Evolutionary conservation across 2,888 invertebrate genomes (phyloP).

Genomic region (Theretra japonica): DNA sequence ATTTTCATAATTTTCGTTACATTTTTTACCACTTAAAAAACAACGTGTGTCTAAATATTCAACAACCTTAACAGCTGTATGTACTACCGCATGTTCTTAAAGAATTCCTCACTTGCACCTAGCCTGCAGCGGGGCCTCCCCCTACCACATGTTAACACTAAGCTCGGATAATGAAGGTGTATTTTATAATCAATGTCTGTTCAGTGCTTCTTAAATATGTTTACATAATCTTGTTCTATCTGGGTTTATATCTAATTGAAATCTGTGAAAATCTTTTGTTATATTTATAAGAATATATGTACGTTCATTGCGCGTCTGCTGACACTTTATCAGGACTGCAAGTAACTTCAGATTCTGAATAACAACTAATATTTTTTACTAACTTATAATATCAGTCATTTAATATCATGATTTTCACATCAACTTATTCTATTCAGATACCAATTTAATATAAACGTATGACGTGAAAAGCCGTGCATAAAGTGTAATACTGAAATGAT

Average conservation of each 20-base stretch:
- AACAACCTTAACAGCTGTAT: not conserved
- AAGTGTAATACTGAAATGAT: not conserved
- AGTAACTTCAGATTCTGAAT: no score
- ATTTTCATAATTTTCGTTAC: no score
- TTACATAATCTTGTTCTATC: not conserved
- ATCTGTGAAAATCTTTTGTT: no score
- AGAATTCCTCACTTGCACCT: slow-evolving; percentile 26
- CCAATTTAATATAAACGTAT: not conserved
- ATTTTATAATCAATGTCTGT: slow-evolving; percentile 25
- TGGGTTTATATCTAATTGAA: no score
- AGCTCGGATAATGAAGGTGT: slow-evolving; percentile 15
- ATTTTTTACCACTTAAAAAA: no score
- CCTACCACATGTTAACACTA: slow-evolving; percentile 29
- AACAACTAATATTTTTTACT: no score
- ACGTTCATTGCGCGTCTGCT: no score
- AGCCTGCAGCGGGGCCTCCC: slow-evolving; percentile 5
- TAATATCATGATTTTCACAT: no score
- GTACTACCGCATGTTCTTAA: slow-evolving; percentile 25
- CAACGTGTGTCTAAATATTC: not conserved
- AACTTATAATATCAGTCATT: no score
- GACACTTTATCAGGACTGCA: no score
- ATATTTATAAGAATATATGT: no score
- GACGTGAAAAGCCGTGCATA: not conserved
- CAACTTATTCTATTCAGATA: no score
- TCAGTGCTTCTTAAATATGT: not conserved